Evolutionary conservation across 2,888 invertebrate genomes (phyloP), one percentile per base, ranked within the genome.

Genomic region (Trachelus iudaicus): DNA sequence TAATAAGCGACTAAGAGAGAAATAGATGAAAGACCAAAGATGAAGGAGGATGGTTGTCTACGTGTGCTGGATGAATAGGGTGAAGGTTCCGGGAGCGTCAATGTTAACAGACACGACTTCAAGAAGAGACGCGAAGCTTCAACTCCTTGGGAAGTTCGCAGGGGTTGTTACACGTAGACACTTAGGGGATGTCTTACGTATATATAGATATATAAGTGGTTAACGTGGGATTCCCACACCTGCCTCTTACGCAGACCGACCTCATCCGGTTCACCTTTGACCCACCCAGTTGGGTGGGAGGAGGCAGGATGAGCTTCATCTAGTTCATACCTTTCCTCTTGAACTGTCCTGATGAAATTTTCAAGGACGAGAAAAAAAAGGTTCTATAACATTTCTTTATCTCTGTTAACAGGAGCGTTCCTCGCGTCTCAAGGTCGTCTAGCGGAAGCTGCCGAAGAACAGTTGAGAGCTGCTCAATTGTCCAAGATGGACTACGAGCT

Each of bases 401-500:
- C 11, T 71, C 31, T 80, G 75, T 77, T 90, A 92, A 0, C 92
- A 98, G 98, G 97, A 88, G 96, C 98, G 93, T 98, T 98, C 91
- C 94, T 98, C 83, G 94, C 96, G 81, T 95, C 97, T 81, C 94
- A 96, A 87, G 95, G 95, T 31, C 94, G 97, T 75, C 94, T 96
- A 88, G 93, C 94, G 69, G 98, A 98, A 89, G 97, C 98, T 11
- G 97, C 97, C 0, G 94, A 94, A 78, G 95, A 96, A 88, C 95
- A 97, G 87, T 94, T 96, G 76, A 93, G 94, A 79, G 97, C 98
- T 0, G 96, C 97, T 0, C 94, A 95, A 85, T 92, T 97, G 79
- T 94, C 95, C 74, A 96, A 97, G 0, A 93, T 94, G 68, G 97
- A 98, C 90, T 96, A 97, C 91, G 96, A 96, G 81, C 93, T 98